phyloP scores from a whole-genome alignment of 2,113 vertebrate genomes.

The Sebastes schlegelii region DNA sequence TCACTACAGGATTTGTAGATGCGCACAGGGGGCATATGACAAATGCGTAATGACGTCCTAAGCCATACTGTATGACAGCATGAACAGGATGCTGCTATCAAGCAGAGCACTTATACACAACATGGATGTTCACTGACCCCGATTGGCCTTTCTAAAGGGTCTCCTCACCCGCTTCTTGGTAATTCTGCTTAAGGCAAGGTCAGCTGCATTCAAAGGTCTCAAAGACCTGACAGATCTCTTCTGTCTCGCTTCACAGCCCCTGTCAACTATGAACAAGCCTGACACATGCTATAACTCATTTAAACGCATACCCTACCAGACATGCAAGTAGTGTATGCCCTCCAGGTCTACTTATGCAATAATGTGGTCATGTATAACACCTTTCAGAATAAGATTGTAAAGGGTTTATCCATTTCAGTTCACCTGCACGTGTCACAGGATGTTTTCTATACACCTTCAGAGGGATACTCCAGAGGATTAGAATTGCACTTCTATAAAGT shows the following conservation, averaged over 20 bases:
- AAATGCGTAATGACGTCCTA: background rate
- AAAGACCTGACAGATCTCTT: slow-evolving; percentile 25
- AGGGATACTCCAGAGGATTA: background rate
- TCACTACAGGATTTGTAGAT: background rate
- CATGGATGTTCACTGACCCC: slow-evolving; percentile 41
- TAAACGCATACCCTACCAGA: background rate
- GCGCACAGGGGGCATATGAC: background rate
- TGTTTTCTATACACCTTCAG: background rate
- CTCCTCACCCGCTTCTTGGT: background rate
- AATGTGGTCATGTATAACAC: background rate
- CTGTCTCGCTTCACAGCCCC: slow-evolving; percentile 26
- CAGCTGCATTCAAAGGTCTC: slow-evolving; percentile 10
- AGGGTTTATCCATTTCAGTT: background rate
- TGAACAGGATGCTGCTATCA: background rate
- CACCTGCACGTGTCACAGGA: background rate
- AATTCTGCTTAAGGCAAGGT: slow-evolving; percentile 23
- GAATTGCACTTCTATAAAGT: background rate
- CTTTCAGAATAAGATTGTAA: background rate
- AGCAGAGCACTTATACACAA: slow-evolving; percentile 5
- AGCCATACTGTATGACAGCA: background rate
- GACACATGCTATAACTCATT: slow-evolving; percentile 1
- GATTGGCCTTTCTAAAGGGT: slow-evolving; percentile 22
- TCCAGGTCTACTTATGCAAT: background rate
- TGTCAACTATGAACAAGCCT: background rate
- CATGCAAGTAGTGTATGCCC: background rate